Conservation (phyloP, 2,113 vertebrate species). For the Poecile atricapillus region DNA sequence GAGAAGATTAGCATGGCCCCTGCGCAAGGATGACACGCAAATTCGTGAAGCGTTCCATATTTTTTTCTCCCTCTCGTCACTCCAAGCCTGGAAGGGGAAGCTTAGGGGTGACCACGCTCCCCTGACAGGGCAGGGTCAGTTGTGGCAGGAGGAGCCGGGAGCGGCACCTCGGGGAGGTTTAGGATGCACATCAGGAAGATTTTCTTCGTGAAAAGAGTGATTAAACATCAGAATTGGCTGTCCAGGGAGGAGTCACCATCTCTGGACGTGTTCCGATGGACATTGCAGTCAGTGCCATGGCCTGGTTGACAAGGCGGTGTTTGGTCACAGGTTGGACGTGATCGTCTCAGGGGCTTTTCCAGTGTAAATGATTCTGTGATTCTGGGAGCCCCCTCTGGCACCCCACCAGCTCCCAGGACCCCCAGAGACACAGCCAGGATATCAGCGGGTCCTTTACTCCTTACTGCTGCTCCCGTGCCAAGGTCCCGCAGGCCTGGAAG, state of each 20-base stretch:
- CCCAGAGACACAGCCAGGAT: too few relatives aligned
- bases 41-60: slow-evolving; percentile 64
- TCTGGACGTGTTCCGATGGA: too few relatives aligned
- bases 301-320: neutral
- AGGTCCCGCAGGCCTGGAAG: rapidly evolving
- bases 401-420: too few relatives aligned
- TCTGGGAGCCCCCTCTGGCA: neutral
- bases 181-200: neutral
- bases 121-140: too few relatives aligned
- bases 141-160: neutral
- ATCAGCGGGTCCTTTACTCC: rapidly evolving
- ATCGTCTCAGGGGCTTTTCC: neutral
- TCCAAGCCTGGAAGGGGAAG: too few relatives aligned
- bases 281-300: neutral
- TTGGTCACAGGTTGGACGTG: rapidly evolving
- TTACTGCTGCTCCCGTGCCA: rapidly evolving
- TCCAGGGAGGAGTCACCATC: too few relatives aligned
- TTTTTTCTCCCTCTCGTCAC: neutral
- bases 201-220: neutral
- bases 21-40: slow-evolving; percentile 69
- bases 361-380: neutral
- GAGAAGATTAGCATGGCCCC: slow-evolving; percentile 31
- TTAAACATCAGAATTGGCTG: neutral
- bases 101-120: rapidly evolving
- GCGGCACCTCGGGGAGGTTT: rapidly evolving